phyloP scores from a whole-genome alignment of 2,113 vertebrate species.

The Asarcornis scutulata region DNA sequence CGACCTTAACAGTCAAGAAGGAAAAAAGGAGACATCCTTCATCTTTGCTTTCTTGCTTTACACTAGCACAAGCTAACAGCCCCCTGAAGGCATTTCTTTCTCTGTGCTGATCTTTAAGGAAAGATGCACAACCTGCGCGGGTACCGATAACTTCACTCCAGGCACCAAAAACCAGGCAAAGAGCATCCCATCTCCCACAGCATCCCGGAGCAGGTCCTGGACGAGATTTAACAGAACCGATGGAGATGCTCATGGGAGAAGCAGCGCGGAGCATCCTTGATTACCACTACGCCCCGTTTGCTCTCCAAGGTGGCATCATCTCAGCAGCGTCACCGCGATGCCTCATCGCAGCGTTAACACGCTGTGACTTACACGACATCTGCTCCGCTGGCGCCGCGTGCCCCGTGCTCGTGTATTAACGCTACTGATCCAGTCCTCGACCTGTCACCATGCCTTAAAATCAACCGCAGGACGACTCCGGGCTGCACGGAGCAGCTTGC shows the following conservation, averaged over 20 bases:
- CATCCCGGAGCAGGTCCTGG: not conserved
- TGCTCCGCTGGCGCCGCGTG: not conserved
- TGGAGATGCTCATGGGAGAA: not conserved
- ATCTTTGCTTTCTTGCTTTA: not conserved
- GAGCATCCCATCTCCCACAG: accelerated
- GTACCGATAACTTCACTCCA: accelerated
- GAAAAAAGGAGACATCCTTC: not conserved
- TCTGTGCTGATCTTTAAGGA: not conserved
- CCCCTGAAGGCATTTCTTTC: not conserved
- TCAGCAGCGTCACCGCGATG: not conserved
- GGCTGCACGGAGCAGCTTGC: not conserved
- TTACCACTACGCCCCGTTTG: not conserved
- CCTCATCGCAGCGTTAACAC: not conserved
- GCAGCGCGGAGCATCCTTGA: not conserved
- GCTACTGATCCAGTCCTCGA: not conserved
- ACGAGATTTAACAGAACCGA: not conserved
- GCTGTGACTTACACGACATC: not conserved
- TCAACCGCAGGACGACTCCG: not conserved
- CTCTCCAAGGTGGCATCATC: not conserved
- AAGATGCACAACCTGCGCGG: not conserved
- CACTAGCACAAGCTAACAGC: not conserved
- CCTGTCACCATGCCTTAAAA: not conserved
- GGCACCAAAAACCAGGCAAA: not conserved
- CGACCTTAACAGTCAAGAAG: not conserved
- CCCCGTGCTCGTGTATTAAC: not conserved